phyloP scores from a whole-genome alignment of 2,797 vertebrate species.

The Okamejei kenojei region DNA sequence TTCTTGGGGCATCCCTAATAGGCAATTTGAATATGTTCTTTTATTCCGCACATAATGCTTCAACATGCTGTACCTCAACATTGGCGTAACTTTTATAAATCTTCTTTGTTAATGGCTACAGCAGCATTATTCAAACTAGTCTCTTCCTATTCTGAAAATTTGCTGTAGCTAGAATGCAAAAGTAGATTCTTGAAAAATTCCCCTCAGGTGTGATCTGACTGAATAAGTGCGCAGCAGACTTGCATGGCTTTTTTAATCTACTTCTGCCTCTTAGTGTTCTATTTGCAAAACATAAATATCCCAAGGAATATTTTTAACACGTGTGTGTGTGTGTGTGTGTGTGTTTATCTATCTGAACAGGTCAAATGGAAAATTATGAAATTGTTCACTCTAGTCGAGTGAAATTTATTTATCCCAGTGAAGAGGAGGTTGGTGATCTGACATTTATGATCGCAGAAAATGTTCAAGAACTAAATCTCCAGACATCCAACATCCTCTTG shows the following conservation, averaged over 20 bases:
- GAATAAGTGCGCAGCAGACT: no score
- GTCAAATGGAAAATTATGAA: slow-evolving; percentile 96
- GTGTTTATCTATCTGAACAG: slow-evolving; percentile 51
- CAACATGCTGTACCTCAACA: neutral
- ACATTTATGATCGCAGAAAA: slow-evolving; percentile 86
- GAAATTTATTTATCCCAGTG: slow-evolving; percentile 92
- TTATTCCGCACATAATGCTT: neutral
- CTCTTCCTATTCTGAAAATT: neutral
- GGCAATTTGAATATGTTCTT: neutral
- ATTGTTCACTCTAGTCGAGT: slow-evolving; percentile 93
- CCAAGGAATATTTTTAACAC: neutral
- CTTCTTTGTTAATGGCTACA: neutral
- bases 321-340: neutral
- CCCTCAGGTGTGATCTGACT: no score
- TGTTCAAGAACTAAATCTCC: slow-evolving; percentile 57
- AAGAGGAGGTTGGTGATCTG: slow-evolving; percentile 93
- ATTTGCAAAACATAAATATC: slow-evolving; percentile 9
- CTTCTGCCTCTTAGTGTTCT: no score
- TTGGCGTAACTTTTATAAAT: neutral
- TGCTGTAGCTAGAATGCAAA: neutral
- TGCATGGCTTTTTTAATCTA: no score
- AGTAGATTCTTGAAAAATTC: neutral
- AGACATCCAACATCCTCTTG: slow-evolving; percentile 79
- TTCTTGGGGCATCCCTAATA: neutral
- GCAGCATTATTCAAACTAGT: neutral